Evolutionary conservation across 1,140 invertebrate species (phyloP), one percentile per base, ranked within the genome.

Genomic region (Lordiphosa stackelbergi): DNA sequence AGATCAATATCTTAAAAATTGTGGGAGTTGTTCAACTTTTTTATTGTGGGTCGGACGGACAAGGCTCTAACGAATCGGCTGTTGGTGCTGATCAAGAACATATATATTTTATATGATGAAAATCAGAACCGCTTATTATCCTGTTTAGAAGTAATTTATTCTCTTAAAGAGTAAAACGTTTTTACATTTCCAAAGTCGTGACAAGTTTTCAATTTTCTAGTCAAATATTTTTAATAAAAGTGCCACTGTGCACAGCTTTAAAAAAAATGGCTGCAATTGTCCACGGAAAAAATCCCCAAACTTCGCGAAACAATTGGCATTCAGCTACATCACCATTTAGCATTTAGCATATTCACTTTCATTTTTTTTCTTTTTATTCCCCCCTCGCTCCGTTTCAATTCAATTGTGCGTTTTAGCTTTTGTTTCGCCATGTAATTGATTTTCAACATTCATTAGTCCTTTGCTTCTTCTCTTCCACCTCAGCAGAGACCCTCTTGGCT

Each of bases 281-380:
- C 64, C 69, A 43, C 53, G 73, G 73, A 77, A 72, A 69, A 69
- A 58, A 59, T 38, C 53, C 12, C 49, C 16, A 65, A 46, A 37
- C 61, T 55, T 47, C 58, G 45, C 35, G 49, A 52, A 70, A 48
- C 54, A 54, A 68, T 65, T 53, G 43, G 61, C 45, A 42, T 37
- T 22, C 34, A 34, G 12, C 37, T 43, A 13, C 55, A 47, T 19
- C 66, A 60, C 16, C 66, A 60, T 74, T 78, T 79, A 74, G 61
- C 74, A 81, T 74, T 78, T 79, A 79, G 61, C 74, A 81, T 79
- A 73, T 79, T 73, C 65, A 64, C 70, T 69, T 64, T 74, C 77
- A 56, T 59, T 79, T 78, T 79, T 70, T 48, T 55, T 24, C 45
- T 48, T 31, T 38, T 36, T 41, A n/a, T n/a, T 38, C 7, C 6